Percentiles rank a stretch among this genome's conserved stretches.
These are phyloP conservation scores for Oryzias woworae DNA, from an alignment of 2,113 vertebrate genomes.

Conservation along the genomic window DNA sequence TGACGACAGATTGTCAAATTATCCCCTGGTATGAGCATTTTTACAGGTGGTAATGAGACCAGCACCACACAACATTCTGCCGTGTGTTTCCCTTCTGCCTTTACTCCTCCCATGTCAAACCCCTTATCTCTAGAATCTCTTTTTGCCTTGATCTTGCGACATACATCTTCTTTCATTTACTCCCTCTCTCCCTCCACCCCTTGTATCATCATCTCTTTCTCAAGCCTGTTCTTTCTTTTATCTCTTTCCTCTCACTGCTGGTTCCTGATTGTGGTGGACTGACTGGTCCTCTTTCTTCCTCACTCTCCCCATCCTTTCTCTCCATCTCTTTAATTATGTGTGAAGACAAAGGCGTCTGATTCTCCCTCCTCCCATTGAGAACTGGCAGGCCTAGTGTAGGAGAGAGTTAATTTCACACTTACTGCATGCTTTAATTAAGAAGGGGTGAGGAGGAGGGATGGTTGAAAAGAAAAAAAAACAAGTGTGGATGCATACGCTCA, in stretches of 20 bases:
- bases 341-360: constrained; percentile 78
- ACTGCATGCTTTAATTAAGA: constrained; percentile 85
- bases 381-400: constrained; percentile 78
- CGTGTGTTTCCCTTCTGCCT: constrained; percentile 10
- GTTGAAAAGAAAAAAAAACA: constrained; percentile 49
- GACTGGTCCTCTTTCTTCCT: constrained; percentile 36
- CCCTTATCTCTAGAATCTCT: constrained; percentile 23
- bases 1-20: constrained; percentile 56
- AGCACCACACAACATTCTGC: constrained; percentile 11
- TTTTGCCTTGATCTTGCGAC: constrained; percentile 18
- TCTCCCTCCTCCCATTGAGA: constrained; percentile 78
- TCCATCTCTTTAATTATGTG: constrained; percentile 76
- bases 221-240: constrained; percentile 37
- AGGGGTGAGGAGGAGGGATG: constrained; percentile 39
- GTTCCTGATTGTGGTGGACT: constrained; percentile 38
- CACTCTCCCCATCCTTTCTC: constrained; percentile 51
- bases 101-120: constrained; percentile 3
- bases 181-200: constrained; percentile 11
- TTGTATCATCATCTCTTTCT: constrained; percentile 33
- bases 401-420: constrained; percentile 86
- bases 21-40: constrained; percentile 54
- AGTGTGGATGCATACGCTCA: constrained; percentile 48
- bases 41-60: constrained; percentile 63
- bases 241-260: constrained; percentile 44
- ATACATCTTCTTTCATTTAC: too few species aligned